A percentile compares a stretch with the other conserved stretches of the same genome.
Evolutionary conservation across 2,888 invertebrate species (phyloP).

Genomic region (Sericinus montela): DNA sequence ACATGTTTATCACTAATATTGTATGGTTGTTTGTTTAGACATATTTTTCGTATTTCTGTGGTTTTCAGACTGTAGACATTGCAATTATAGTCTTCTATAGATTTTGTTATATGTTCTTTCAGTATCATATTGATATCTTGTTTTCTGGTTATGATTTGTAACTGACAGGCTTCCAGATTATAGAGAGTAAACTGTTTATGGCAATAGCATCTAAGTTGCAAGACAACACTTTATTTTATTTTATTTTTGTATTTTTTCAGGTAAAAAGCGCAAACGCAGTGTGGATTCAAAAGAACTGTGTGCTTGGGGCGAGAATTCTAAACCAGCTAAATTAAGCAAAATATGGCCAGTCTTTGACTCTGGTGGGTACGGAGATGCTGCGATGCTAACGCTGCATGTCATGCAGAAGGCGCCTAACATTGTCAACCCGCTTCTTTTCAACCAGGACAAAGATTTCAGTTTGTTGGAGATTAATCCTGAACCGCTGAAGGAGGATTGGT

Average conservation of each 20-base stretch:
- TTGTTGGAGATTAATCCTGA: constrained; percentile 35
- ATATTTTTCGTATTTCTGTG: too few relatives aligned
- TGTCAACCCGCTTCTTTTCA: constrained; percentile 53
- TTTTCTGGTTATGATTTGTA: too few relatives aligned
- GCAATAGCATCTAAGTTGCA: too few relatives aligned
- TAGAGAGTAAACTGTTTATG: too few relatives aligned
- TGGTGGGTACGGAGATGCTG: constrained; percentile 59
- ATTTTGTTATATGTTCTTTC: too few relatives aligned
- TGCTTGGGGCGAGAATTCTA: constrained; percentile 48
- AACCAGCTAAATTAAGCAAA: constrained; percentile 60
- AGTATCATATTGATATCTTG: too few relatives aligned
- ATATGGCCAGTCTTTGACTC: constrained; percentile 76
- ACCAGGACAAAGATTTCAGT: constrained; percentile 27
- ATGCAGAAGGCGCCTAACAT: constrained; percentile 38
- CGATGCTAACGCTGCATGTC: constrained; percentile 47
- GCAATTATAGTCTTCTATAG: too few relatives aligned
- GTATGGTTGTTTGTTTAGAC: too few relatives aligned
- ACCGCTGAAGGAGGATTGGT: constrained; percentile 43
- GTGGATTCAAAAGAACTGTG: constrained; percentile 51
- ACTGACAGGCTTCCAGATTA: too few relatives aligned
- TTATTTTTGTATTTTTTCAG: constrained; percentile 36
- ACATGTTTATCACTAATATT: too few relatives aligned
- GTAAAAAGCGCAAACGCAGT: constrained; percentile 62
- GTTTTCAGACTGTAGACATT: too few relatives aligned
- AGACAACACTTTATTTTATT: too few relatives aligned